Evolutionary conservation across 2,797 vertebrate genomes (phyloP), one percentile per base, ranked within the genome.

Genomic region (Fundulus diaphanus): DNA sequence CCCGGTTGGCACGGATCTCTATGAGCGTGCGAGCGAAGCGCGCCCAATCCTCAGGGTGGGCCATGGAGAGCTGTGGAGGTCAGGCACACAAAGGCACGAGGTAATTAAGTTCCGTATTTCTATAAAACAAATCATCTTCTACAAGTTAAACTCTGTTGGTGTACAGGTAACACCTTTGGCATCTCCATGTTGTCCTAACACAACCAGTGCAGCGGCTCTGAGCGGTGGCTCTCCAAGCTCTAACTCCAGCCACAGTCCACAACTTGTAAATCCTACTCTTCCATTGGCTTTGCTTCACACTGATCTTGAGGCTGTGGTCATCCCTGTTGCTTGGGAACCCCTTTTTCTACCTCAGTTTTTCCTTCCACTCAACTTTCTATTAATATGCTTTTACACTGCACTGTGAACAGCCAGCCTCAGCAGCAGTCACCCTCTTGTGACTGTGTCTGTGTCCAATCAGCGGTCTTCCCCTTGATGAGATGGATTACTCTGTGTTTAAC

Each of bases 1-100:
- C 96, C 31, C 95, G 93, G 94, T 99, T 99, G 18, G 98, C 97
- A 0, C 97, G 97, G 65, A 99, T 97, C 90, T 99, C 98, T 93
- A 97, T 94, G 83, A 99, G 92, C 5, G 98, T 99, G 13, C 95
- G 96, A 71, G 96, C 96, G 2, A 99, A 98, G 51, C 96, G 95
- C 0, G 94, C 91, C 97, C 98, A 99, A 80, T 99, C 97, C 0
- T 99, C 98, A 0, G 91, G 96, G 92, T 98, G 98, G 0, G 96
- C 94, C 31, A 96, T 90, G 0, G 98, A 97, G 78, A 99, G 95
- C 98, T 99, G 92, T 46, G 79, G 46, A 72, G 37, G 40, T 1
- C 42, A 80, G 3, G 84, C 16, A 69, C 1, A 76, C n/a, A 78
- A 35, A 79, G 72, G 51, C 5, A 42, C 0, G 29, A 3, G 31